These are phyloP conservation scores for Diadumene lineata DNA, from an alignment of 92 coral and sea anemone genomes.

Conservation along the genomic window DNA sequence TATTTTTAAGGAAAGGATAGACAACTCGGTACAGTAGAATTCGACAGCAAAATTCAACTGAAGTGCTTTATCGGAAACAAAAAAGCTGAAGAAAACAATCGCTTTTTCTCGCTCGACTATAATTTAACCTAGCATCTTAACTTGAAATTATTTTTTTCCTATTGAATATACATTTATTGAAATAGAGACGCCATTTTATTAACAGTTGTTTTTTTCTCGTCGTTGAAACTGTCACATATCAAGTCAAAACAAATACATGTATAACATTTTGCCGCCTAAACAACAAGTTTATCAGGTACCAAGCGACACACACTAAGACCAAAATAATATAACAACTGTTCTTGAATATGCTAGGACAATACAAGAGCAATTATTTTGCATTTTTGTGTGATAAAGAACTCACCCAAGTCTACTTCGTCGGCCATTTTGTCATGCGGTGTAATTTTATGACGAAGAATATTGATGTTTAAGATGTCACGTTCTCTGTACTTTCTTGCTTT, in stretches of 20 bases:
- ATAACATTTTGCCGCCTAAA: not conserved
- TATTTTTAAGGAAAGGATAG: too few relatives aligned
- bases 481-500: not conserved
- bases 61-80: too few relatives aligned
- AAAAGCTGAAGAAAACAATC: too few relatives aligned
- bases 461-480: too few relatives aligned
- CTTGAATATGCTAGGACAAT: not conserved
- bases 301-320: not conserved
- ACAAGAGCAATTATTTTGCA: not conserved
- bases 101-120: too few relatives aligned
- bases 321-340: not conserved
- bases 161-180: not conserved
- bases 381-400: constrained; percentile 5
- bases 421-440: constrained; percentile 30
- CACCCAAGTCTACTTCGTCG: constrained; percentile 41
- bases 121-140: too few relatives aligned
- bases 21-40: too few relatives aligned
- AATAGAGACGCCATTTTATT: not conserved
- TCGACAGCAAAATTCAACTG: too few relatives aligned
- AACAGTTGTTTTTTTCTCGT: not conserved
- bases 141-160: too few relatives aligned
- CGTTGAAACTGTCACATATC: not conserved
- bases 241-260: not conserved
- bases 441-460: not conserved
- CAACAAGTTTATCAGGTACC: too few relatives aligned